phyloP scores from a whole-genome alignment of 2,113 vertebrate genomes.

The Siniperca knerii region DNA sequence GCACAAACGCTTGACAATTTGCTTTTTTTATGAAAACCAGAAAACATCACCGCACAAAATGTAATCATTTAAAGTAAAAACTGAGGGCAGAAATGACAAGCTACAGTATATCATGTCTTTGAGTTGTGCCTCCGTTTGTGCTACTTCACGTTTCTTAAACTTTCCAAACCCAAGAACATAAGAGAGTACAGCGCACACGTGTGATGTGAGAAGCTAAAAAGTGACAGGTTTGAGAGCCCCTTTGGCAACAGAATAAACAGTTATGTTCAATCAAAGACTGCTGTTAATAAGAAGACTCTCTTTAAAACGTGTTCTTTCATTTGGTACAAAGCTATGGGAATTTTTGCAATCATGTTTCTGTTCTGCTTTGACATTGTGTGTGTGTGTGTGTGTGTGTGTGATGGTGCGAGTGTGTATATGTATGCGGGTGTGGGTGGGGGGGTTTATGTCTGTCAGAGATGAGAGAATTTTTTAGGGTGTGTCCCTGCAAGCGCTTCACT shows the following conservation, averaged over 20 bases:
- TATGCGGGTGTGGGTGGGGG: background rate
- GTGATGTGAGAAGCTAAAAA: constrained; percentile 57
- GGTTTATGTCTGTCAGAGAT: constrained; percentile 41
- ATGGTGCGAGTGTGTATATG: background rate
- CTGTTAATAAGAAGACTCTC: constrained; percentile 57
- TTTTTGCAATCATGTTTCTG: constrained; percentile 74
- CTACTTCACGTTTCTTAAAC: constrained; percentile 64
- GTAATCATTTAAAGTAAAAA: constrained; percentile 53
- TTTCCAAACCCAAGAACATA: constrained; percentile 40
- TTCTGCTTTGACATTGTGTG: constrained; percentile 70
- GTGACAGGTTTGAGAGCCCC: constrained; percentile 65
- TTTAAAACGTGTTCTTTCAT: constrained; percentile 53
- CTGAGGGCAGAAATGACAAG: constrained; percentile 55
- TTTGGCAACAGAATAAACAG: constrained; percentile 65
- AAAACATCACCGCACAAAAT: constrained; percentile 39
- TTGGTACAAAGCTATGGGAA: constrained; percentile 57
- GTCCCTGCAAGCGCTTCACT: constrained; percentile 51
- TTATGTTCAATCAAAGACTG: constrained; percentile 66
- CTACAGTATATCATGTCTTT: constrained; percentile 49
- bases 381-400: background rate
- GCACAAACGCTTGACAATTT: constrained; percentile 22
- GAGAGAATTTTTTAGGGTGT: constrained; percentile 55
- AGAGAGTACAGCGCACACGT: constrained; percentile 31
- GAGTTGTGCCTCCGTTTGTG: constrained; percentile 44
- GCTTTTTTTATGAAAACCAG: constrained; percentile 13